A percentile compares a stretch with the other conserved stretches of the same genome.
phyloP scores from a whole-genome alignment of 2,113 vertebrate genomes.

The Recurvirostra avosetta region DNA sequence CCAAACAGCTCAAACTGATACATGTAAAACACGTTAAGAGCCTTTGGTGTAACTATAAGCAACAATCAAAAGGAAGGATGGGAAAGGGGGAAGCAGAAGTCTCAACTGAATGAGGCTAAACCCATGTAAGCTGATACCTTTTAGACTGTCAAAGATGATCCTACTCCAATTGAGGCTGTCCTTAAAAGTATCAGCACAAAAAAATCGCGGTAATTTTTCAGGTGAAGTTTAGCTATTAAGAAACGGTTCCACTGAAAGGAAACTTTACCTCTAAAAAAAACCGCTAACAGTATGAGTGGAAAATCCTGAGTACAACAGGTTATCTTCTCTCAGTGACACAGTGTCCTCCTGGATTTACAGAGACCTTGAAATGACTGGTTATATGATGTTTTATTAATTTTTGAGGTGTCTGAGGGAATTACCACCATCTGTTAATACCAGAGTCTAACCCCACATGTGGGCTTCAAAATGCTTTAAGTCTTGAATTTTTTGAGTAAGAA shows the following conservation, averaged over 20 bases:
- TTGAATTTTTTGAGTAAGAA: neutral
- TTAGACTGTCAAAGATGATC: neutral
- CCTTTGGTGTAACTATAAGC: neutral
- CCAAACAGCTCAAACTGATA: neutral
- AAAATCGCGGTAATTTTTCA: neutral
- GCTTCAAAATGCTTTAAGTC: neutral
- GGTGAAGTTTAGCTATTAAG: neutral
- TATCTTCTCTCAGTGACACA: neutral
- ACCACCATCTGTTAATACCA: neutral
- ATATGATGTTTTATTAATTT: neutral
- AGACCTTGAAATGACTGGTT: conserved; percentile 1
- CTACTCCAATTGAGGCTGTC: neutral
- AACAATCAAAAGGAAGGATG: neutral
- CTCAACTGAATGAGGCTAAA: neutral
- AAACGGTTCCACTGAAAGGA: neutral
- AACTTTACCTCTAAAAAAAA: neutral
- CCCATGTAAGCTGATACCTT: neutral
- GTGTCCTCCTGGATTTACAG: neutral
- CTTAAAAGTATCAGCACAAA: neutral
- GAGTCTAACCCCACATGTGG: neutral
- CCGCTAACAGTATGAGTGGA: neutral
- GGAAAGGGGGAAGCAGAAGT: neutral
- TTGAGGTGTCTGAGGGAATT: neutral
- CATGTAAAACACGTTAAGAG: neutral
- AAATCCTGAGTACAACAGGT: neutral